Evolutionary conservation across 2,888 invertebrate species (phyloP), one percentile per base, ranked within the genome.

Genomic region (Nymphalis polychloros): DNA sequence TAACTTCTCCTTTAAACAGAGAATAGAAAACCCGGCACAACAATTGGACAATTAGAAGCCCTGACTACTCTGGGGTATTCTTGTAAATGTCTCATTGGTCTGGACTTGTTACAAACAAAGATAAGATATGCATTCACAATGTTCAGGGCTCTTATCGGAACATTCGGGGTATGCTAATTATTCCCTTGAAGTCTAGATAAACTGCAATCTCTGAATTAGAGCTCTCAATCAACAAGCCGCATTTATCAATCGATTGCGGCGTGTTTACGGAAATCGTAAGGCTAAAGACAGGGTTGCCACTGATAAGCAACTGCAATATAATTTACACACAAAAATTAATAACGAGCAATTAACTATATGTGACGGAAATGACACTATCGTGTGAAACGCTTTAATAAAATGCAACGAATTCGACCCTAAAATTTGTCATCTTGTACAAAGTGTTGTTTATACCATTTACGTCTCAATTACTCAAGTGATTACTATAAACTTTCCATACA

Each of bases 211-310:
- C 73, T 72, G 82, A 81, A 84, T 85, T 83, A 79, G 87, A 81
- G 84, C 66, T 86, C 87, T 88, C 86, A 88, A 88, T 88, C 87
- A 82, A 79, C 76, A 71, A 76, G 76, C 75, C 75, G 80, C 81
- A 31, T 55, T 55, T 86, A 87, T 88, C 86, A 88, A 85, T 85
- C 84, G 84, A 76, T 67, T 74, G 73, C 76, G 75, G 76, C 77
- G 77, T 80, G 78, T 81, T 81, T 83, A 80, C 80, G 78, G 74
- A 75, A 74, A 76, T 75, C 78, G 75, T 68, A 61, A 31, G 47
- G 4, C 67, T 49, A 16, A 61, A 41, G 57, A 5, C 48, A 72
- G 72, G 76, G 77, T 49, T 71, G 62, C 19, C 46, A 57, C 63
- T 63, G 48, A 17, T 41, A 46, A 48, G 47, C 27, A 60, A 52